phyloP scores from a whole-genome alignment of 2,797 vertebrate species.

The Sebastes itinus region DNA sequence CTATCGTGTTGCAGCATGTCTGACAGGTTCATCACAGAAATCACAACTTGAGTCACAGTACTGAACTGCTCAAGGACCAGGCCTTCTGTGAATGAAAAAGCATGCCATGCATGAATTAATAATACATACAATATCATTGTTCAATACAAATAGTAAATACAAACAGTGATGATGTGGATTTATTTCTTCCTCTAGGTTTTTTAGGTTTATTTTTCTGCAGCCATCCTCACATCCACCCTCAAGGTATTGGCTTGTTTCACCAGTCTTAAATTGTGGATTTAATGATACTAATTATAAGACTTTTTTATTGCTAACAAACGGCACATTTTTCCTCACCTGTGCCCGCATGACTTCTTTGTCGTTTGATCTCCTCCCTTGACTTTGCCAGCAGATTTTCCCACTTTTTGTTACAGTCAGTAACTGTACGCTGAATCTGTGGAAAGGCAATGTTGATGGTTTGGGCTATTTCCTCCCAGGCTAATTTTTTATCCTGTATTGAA shows the following conservation, averaged over 20 bases:
- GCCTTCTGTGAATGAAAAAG: conserved; percentile 41
- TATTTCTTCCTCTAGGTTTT: neutral
- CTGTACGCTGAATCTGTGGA: conserved; percentile 59
- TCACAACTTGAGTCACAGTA: conserved; percentile 62
- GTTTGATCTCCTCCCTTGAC: conserved; percentile 65
- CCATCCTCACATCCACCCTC: neutral
- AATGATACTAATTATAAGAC: neutral
- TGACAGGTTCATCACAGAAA: conserved; percentile 70
- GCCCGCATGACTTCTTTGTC: conserved; percentile 48
- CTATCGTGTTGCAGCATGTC: conserved; percentile 31
- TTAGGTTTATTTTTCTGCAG: neutral
- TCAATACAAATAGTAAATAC: too few species aligned
- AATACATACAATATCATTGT: neutral
- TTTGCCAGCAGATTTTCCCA: conserved; percentile 74
- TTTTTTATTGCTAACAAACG: neutral
- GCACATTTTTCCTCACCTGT: conserved; percentile 29
- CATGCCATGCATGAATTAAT: neutral
- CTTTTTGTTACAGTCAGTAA: conserved; percentile 72
- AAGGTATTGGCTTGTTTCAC: neutral
- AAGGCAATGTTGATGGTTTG: conserved; percentile 62
- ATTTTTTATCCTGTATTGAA: conserved; percentile 59
- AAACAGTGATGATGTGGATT: neutral
- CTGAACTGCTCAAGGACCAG: conserved; percentile 55
- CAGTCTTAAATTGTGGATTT: neutral
- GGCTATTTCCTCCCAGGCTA: conserved; percentile 66